These are phyloP conservation scores for Hystrix brachyura DNA, from an alignment of 2,113 vertebrate species.

Conservation along the genomic window DNA sequence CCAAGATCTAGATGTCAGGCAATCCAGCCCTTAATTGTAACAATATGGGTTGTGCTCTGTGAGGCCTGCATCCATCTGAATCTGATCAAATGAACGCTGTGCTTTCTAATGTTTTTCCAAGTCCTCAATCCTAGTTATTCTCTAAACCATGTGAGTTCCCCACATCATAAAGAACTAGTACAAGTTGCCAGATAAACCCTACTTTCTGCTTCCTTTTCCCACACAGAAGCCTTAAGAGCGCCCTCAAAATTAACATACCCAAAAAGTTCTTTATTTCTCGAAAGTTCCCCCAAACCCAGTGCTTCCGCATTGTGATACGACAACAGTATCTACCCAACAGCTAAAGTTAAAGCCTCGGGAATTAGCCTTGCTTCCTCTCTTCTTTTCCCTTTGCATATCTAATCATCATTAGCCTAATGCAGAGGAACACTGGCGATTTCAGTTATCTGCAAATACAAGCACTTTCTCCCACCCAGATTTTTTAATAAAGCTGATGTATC, in stretches of 20 bases:
- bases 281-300: background rate
- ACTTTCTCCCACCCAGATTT: background rate
- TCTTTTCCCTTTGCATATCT: background rate
- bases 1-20: background rate
- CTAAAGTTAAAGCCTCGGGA: background rate
- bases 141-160: background rate
- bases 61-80: background rate
- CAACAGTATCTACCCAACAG: background rate
- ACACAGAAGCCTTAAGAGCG: background rate
- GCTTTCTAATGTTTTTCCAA: background rate
- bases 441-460: background rate
- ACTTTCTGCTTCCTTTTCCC: background rate
- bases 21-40: background rate
- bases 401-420: background rate
- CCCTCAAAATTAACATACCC: background rate
- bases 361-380: background rate
- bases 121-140: constrained; percentile 36
- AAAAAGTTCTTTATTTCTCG: background rate
- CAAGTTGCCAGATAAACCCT: background rate
- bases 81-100: background rate
- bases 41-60: background rate
- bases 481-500: background rate
- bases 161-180: background rate
- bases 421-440: background rate
- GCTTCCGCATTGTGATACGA: background rate